Base-by-base conservation (phyloP, 2,113 vertebrate species). In the Natator depressus region DNA sequence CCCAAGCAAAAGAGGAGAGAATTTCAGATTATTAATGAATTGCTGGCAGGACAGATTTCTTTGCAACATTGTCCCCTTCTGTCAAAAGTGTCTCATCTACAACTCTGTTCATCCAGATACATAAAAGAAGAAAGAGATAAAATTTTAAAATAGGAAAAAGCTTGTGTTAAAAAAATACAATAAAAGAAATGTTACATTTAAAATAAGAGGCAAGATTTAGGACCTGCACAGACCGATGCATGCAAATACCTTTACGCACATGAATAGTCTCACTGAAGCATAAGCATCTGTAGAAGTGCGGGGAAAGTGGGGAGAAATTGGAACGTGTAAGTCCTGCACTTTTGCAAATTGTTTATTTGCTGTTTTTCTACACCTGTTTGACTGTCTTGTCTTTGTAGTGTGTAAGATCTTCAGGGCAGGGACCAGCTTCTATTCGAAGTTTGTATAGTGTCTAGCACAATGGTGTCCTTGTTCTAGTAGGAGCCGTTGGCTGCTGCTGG, bases 371-470 rank as follows among this genome's bases (percentile, higher is more conserved):
- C 89, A 42, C 69, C n/a, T 72, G 22, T 72, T 72, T 42, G 16
- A 38, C 19, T 72, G 16, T 19, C n/a, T 19, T 72, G 17, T 72
- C n/a, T 72, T 72, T 72, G 29, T 31, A 14, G 35, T 72, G 93
- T 27, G 78, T 82, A 92, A 91, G 93, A 78, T 80, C 89, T 96
- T 95, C 86, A 94, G 78, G 75, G 80, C 88, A 65, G 29, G 59
- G 29, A 31, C 12, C 29, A 62, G 9, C 93, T 96, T 54, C 53
- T 54, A 20, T 22, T 54, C 53, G 22, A 54, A 17, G 6, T 54
- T 92, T 89, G 93, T 82, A 49, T 89, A 93, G 29, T 88, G 47
- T 91, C 95, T 85, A 96, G 92, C 94, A 96, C 96, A 96, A 95
- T 89, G 75, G 84, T 88, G 93, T 80, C 89, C 31, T 0, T 96